Evolutionary conservation across 2,888 invertebrate genomes (phyloP), one percentile per base, ranked within the genome.

Genomic region (Ormyrus rosae): DNA sequence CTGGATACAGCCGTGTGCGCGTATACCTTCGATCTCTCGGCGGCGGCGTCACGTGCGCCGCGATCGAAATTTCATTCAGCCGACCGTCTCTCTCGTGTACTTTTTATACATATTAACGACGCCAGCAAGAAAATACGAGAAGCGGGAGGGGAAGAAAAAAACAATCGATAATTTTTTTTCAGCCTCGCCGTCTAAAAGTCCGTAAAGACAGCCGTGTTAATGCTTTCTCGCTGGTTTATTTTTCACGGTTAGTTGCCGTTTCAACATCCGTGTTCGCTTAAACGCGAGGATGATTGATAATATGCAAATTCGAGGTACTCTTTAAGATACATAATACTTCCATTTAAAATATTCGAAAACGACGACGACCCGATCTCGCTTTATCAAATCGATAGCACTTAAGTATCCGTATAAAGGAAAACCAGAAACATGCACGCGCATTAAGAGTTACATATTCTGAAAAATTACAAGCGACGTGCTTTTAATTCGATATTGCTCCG

Each of bases 261-360:
- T 70, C 77, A 64, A 64, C 77, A 77, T 77, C 69, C 70, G 77
- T 45, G 64, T 64, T 69, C 63, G 56, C 64, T 13, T 58, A 7
- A 56, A 55, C 76, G 11, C n/a, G 64, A 51, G 77, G 64, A 71
- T 78, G 77, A 78, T 78, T 78, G 77, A 78, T 78, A 78, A 78
- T 71, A 71, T 78, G 70, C 71, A 71, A 71, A 78, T 70, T 61
- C 19, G 77, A 34, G 56, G 5, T 34, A 8, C 77, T 78, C 71
- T 78, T 78, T 78, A 70, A 70, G 70, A 71, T 71, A 78, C 77
- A 78, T 70, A 78, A 78, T 71, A 65, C 71, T 45, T 70, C 77
- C 71, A 78, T 78, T 78, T 78, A 65, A 34, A 58, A 65, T 51
- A 48, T 55, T 55, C 70, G 60, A 53, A 48, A 73, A 64, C 50